Conservation (phyloP, 2,797 vertebrate species). For the Myotis daubentonii region DNA sequence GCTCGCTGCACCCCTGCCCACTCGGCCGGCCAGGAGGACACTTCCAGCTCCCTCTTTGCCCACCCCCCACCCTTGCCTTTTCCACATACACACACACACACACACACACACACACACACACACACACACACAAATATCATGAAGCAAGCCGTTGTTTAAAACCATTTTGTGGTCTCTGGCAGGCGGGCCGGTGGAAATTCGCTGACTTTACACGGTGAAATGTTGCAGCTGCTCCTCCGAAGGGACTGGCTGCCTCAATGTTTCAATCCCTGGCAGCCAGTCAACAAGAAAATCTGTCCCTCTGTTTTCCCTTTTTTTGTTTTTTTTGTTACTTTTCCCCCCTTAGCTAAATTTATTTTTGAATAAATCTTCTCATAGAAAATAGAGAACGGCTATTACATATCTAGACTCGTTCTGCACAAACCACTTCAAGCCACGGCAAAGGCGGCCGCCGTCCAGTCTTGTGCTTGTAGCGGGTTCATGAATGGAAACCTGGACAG, state of each 20-base stretch:
- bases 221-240: conserved; percentile 95
- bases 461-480: conserved; percentile 82
- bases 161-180: conserved; percentile 97
- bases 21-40: conserved; percentile 88
- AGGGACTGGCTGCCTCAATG: conserved; percentile 86
- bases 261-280: conserved; percentile 87
- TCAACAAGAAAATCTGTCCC: conserved; percentile 87
- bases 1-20: conserved; percentile 89
- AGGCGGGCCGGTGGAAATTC: conserved; percentile 93
- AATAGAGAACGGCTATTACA: conserved; percentile 87
- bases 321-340: conserved; percentile 64
- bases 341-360: conserved; percentile 88
- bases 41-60: conserved; percentile 74
- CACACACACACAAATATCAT: conserved; percentile 87
- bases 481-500: conserved; percentile 79
- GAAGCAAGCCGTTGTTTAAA: conserved; percentile 93
- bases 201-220: conserved; percentile 96
- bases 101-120: conserved; percentile 63
- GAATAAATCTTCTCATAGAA: conserved; percentile 88
- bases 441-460: conserved; percentile 78
- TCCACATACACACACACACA: conserved; percentile 38
- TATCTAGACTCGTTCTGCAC: conserved; percentile 84
- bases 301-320: conserved; percentile 55
- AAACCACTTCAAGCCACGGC: conserved; percentile 84
- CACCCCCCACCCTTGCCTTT: conserved; percentile 21